Percentiles rank a stretch among this genome's conserved stretches.
Conservation (phyloP, 2,888 invertebrate species). For the Cylindroiulus punctatus region DNA sequence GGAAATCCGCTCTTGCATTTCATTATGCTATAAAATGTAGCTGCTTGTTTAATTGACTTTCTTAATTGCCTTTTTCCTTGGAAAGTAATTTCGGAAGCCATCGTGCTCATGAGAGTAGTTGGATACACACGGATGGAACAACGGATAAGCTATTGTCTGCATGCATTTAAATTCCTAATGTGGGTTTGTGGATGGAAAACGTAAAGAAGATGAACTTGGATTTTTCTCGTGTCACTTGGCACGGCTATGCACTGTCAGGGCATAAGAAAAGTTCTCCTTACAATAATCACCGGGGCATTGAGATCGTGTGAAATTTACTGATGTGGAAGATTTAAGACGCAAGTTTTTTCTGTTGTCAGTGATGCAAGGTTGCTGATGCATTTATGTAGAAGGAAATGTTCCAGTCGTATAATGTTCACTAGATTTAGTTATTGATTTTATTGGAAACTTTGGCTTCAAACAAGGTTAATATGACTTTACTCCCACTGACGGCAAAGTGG, state of each 20-base stretch:
- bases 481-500: too few relatives aligned
- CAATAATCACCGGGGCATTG: neutral
- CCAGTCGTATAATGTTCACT: neutral
- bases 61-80: neutral
- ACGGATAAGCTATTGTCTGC: neutral
- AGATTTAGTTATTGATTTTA: too few relatives aligned
- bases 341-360: neutral
- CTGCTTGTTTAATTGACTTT: slow-evolving; percentile 24
- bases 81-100: slow-evolving; percentile 29
- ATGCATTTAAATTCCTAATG: neutral
- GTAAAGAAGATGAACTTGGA: slow-evolving; percentile 7
- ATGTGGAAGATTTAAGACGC: neutral
- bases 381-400: neutral
- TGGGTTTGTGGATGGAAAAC: neutral
- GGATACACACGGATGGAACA: slow-evolving; percentile 20
- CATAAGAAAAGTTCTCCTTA: neutral
- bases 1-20: slow-evolving; percentile 9
- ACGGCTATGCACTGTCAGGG: neutral
- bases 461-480: too few relatives aligned
- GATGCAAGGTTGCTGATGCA: neutral
- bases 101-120: neutral
- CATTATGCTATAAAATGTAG: neutral
- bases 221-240: slow-evolving; percentile 15
- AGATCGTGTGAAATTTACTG: slow-evolving; percentile 25
- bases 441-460: too few relatives aligned